A percentile compares a stretch with the other conserved stretches of the same genome.
Evolutionary conservation across 92 coral and sea anemone species (phyloP).

Genomic region (Isaurus tuberculatus): DNA sequence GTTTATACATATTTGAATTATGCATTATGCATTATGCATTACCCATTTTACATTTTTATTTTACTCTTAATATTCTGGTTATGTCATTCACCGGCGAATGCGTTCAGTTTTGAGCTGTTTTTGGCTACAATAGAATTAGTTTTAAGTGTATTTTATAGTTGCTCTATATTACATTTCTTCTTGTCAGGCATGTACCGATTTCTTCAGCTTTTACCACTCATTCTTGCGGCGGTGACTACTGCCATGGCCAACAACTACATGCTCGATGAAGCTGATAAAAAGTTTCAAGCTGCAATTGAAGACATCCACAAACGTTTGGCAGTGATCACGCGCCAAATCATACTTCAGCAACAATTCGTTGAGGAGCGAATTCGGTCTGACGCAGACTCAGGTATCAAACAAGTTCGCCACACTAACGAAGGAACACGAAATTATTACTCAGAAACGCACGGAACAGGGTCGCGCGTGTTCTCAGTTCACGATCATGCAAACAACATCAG

Average conservation of each 20-base stretch:
- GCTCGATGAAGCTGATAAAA: background rate
- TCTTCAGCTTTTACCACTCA: background rate
- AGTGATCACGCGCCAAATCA: slow-evolving; percentile 35
- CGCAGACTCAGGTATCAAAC: slow-evolving; percentile 67
- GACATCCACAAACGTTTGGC: background rate
- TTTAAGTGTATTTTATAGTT: too few relatives aligned
- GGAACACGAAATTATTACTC: slow-evolving; percentile 55
- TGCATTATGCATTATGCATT: too few relatives aligned
- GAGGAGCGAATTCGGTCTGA: slow-evolving; percentile 73
- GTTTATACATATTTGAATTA: too few relatives aligned
- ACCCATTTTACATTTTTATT: too few relatives aligned
- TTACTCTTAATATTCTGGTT: too few relatives aligned
- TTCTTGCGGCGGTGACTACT: background rate
- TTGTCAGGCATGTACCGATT: background rate
- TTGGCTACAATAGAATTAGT: too few relatives aligned
- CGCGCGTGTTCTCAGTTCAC: slow-evolving; percentile 68
- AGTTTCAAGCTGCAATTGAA: background rate
- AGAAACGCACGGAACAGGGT: slow-evolving; percentile 44
- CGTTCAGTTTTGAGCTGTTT: too few relatives aligned
- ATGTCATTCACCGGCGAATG: too few relatives aligned
- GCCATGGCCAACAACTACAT: background rate
- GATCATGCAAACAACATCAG: slow-evolving; percentile 84
- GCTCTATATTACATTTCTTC: background rate
- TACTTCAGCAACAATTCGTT: slow-evolving; percentile 61
- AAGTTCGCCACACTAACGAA: slow-evolving; percentile 44